These are phyloP conservation scores for Meda fulgida DNA, from an alignment of 2,797 vertebrate species.

Conservation along the genomic window DNA sequence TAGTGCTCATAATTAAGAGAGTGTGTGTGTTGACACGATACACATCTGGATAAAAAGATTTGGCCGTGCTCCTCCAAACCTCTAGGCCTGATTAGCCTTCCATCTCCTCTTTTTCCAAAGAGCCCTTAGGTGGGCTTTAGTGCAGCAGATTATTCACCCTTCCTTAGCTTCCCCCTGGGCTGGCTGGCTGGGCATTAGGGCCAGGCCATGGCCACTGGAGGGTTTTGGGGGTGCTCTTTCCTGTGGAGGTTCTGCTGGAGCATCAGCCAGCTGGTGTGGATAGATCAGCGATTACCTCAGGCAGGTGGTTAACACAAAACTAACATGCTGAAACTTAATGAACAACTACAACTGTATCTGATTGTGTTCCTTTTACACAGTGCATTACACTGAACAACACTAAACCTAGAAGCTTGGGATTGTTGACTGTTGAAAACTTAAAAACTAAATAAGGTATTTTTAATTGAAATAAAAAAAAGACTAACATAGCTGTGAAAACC, in stretches of 20 bases:
- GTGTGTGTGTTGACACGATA: conserved; percentile 56
- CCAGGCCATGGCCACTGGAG: conserved; percentile 14
- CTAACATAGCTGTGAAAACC: neutral
- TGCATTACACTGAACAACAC: conserved; percentile 14
- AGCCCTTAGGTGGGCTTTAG: conserved; percentile 74
- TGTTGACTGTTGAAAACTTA: neutral
- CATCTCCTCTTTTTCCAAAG: conserved; percentile 55
- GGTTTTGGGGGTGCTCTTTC: conserved; percentile 35
- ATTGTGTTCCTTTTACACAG: neutral
- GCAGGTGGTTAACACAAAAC: conserved; percentile 62
- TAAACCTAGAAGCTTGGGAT: neutral
- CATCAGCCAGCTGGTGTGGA: conserved; percentile 66
- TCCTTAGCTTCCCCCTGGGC: conserved; percentile 57
- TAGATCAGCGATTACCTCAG: conserved; percentile 68
- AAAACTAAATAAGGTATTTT: too few relatives aligned
- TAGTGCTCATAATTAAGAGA: conserved; percentile 44
- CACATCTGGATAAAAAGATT: conserved; percentile 38
- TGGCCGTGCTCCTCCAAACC: conserved; percentile 62
- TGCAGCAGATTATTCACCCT: conserved; percentile 69
- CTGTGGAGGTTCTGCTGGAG: conserved; percentile 54
- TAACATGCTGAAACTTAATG: conserved; percentile 51
- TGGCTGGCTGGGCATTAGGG: conserved; percentile 22
- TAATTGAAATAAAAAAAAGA: neutral
- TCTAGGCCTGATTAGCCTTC: conserved; percentile 61
- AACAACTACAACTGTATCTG: conserved; percentile 51